Evolutionary conservation across 2,113 vertebrate species (phyloP), one percentile per base, ranked within the genome.

Genomic region (Dicaeum eximium): DNA sequence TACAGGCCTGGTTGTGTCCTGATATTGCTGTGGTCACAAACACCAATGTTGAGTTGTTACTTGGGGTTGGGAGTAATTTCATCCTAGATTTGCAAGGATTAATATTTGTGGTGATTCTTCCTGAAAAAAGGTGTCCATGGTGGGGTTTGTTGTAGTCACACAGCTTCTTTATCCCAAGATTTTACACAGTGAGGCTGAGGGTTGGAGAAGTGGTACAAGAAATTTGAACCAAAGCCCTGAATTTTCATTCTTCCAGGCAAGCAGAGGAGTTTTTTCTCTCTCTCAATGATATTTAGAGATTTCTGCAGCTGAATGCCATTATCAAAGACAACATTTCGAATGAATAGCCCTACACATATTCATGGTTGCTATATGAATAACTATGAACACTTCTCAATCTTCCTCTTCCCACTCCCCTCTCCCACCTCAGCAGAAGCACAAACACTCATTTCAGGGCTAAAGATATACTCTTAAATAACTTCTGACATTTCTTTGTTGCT

Each of bases 401-500:
- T 80, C 24, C 21, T 75, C 80, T 90, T 93, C 81, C 72, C 73
- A 67, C 90, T 87, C 37, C 10, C 31, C 21, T 75, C 53, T 83
- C 64, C 67, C 33, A 27, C 50, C 21, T 62, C 54, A 81, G 54
- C 50, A 40, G 33, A 83, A 90, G 64, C 38, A 92, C 90, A 94
- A 92, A 67, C 40, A 35, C 38, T 86, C 57, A 79, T 71, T 95
- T 90, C 70, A 81, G 54, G 35, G 38, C 38, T 91, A 58, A 71
- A 92, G 65, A 83, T 91, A 92, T 8, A 78, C 50, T 86, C 35
- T 80, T 90, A 92, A 88, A 73, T 64, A 42, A 80, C 28, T 92
- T 90, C 69, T 92, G 88, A 80, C 53, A 64, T 92, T 95, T 95
- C 84, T 91, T 90, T 86, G 42, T 93, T 88, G 72, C 75, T 95